Conservation (phyloP, 2,113 vertebrate species). For the Antidorcas marsupialis region DNA sequence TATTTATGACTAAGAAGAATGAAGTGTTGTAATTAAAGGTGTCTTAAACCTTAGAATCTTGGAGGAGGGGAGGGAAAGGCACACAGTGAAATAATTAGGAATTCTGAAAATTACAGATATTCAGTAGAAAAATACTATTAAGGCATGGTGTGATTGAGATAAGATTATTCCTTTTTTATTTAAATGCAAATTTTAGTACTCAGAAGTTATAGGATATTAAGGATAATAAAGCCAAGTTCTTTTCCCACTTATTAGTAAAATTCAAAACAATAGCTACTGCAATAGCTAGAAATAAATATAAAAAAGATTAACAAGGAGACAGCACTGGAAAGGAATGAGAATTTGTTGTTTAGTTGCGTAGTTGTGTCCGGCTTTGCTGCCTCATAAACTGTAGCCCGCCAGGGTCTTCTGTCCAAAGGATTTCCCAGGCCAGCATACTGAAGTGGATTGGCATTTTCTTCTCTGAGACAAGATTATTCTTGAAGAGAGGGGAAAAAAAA, state of each 20-base stretch:
- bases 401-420: not conserved
- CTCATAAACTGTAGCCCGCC: not conserved
- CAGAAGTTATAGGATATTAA: not conserved
- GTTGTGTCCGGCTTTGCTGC: not conserved
- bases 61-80: not conserved
- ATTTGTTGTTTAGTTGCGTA: not conserved
- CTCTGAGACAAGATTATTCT: not conserved
- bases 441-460: not conserved
- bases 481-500: not conserved
- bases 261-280: not conserved
- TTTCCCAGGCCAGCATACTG: not conserved
- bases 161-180: not conserved
- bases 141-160: not conserved
- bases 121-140: conserved; percentile 11
- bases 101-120: not conserved
- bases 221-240: not conserved
- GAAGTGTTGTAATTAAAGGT: not conserved
- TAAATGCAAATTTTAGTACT: not conserved
- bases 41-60: not conserved
- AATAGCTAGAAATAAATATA: not conserved
- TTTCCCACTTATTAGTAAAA: conserved; percentile 3
- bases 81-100: conserved; percentile 14
- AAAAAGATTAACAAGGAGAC: not conserved
- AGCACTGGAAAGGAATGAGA: not conserved
- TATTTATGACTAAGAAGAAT: not conserved